Percentiles rank a stretch among this genome's conserved stretches.
phyloP scores from a whole-genome alignment of 2,888 invertebrate genomes.

The Microctonus aethiopoides region DNA sequence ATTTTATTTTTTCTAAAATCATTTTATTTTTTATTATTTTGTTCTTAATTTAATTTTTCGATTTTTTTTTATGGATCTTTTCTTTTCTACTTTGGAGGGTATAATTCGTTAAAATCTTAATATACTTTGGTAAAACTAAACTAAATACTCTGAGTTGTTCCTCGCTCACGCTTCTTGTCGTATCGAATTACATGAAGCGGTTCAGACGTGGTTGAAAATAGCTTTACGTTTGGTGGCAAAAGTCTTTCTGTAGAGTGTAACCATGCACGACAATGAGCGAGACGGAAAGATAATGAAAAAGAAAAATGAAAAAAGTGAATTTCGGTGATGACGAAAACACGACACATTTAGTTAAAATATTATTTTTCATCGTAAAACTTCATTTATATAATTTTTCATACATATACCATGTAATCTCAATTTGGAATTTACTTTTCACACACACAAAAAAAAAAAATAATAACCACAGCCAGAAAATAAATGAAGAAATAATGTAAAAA shows the following conservation, averaged over 20 bases:
- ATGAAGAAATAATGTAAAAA: background rate
- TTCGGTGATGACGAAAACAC: slow-evolving; percentile 14
- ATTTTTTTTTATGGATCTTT: background rate
- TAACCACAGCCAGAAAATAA: background rate
- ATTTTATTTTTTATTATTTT: background rate
- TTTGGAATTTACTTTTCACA: background rate
- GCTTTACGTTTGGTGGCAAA: slow-evolving; percentile 48
- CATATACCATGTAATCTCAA: background rate
- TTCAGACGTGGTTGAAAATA: slow-evolving; percentile 53
- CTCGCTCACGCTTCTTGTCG: slow-evolving; percentile 33
- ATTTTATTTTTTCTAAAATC: slow-evolving; percentile 1
- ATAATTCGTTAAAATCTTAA: background rate
- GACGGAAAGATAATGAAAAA: too few species aligned
- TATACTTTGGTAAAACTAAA: slow-evolving; percentile 2
- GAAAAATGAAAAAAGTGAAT: background rate
- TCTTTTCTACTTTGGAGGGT: background rate
- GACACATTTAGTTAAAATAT: background rate
- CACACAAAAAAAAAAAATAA: too few species aligned
- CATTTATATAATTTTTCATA: background rate
- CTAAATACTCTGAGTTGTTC: slow-evolving; percentile 16
- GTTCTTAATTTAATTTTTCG: background rate
- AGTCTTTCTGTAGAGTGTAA: slow-evolving; percentile 37
- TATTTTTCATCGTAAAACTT: background rate
- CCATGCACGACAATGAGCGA: slow-evolving; percentile 11
- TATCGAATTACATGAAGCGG: slow-evolving; percentile 53